Percentiles rank a stretch among this genome's conserved stretches.
phyloP scores from a whole-genome alignment of 2,113 vertebrate species.

The Rissa tridactyla region DNA sequence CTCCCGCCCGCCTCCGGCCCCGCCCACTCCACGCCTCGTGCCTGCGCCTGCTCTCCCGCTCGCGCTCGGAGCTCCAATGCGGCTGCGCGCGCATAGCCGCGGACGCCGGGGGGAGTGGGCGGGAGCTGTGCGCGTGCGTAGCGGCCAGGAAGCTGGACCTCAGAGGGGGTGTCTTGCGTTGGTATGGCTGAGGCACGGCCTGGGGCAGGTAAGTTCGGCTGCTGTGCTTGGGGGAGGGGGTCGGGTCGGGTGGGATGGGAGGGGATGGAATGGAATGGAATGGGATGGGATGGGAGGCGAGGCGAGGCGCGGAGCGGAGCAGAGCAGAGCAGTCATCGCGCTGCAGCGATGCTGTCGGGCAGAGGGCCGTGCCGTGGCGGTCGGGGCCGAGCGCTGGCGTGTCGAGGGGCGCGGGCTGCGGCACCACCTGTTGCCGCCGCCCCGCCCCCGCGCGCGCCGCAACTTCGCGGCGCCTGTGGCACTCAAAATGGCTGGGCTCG shows the following conservation, averaged over 20 bases:
- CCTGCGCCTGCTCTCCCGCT: neutral
- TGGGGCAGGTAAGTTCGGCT: neutral
- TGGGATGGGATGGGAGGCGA: too few relatives aligned
- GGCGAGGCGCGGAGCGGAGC: too few relatives aligned
- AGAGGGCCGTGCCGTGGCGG: neutral
- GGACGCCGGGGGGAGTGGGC: neutral
- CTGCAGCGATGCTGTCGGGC: neutral
- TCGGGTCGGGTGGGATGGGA: too few relatives aligned
- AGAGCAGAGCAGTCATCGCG: neutral
- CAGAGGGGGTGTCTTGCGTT: rapidly evolving
- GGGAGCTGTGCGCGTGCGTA: neutral
- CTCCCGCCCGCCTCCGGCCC: rapidly evolving
- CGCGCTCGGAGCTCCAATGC: rapidly evolving
- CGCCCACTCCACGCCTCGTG: too few relatives aligned
- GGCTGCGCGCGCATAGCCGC: neutral
- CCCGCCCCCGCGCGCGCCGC: too few relatives aligned
- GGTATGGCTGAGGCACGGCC: slow-evolving; percentile 40
- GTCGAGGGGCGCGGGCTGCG: neutral
- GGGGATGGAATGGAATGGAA: too few relatives aligned
- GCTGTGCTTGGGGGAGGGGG: too few relatives aligned
- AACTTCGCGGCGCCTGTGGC: neutral
- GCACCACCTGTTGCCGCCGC: neutral
- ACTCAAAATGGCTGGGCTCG: neutral
- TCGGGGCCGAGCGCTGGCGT: too few relatives aligned
- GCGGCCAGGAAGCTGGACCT: neutral